Evolutionary conservation across 1,140 invertebrate species (phyloP), one percentile per base, ranked within the genome.

Genomic region (Centruroides sculpturatus): DNA sequence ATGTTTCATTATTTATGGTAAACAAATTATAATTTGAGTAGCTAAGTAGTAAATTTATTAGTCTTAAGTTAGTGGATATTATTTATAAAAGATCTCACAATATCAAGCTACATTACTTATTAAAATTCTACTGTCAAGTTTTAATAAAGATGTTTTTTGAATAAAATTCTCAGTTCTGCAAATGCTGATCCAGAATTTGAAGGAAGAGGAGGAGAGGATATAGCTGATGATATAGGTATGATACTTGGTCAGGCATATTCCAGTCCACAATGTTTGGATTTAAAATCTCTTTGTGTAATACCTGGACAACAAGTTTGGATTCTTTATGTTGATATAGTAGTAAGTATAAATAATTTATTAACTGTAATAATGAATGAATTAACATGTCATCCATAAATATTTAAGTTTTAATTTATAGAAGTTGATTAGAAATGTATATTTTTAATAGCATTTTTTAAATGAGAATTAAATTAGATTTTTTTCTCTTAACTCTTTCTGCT

Each of bases 111-210:
- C 3, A 35, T 35, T 56, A 8, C 8, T n/a, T n/a, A 23, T 23
- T 2, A 23, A 23, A 23, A 23, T 23, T 23, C 23, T 23, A 23
- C n/a, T n/a, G n/a, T n/a, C n/a, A n/a, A n/a, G 23, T 23, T 23
- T 23, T 23, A 23, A 2, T 23, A 23, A 23, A 23, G 23, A 23
- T 23, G 0, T 23, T 23, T 53, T 54, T 5, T 63, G 65, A 60
- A 78, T 79, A 23, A n/a, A n/a, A n/a, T n/a, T n/a, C 23, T 60
- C 66, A 92, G 88, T 72, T 94, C 91, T 55, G 91, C 92, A 5
- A 95, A 93, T 82, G 93, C 93, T 6, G 88, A 88, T n/a, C 89
- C 90, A 41, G 85, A 85, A 71, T 96, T 96, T 80, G 92, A 97
- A 77, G 92, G 93, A 3, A 53, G 59, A 71, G 92, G 92, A 48